These are phyloP conservation scores for Acanthopagrus latus DNA, from an alignment of 2,797 vertebrate species.

Conservation along the genomic window DNA sequence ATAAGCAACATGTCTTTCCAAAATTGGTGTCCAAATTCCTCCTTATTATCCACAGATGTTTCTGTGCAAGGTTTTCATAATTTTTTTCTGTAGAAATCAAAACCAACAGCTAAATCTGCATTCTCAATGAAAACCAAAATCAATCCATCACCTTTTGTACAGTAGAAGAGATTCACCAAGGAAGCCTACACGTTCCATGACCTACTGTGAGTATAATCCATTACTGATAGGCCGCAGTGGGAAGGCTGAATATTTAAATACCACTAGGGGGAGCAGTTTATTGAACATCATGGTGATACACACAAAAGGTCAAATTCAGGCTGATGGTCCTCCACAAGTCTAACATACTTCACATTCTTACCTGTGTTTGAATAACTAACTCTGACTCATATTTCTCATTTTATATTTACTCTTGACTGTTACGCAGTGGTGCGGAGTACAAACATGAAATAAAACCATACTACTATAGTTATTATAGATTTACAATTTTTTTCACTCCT, in stretches of 20 bases:
- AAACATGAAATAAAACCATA: too few species aligned
- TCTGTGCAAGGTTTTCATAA: too few species aligned
- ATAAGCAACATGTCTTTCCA: background rate
- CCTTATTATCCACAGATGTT: too few species aligned
- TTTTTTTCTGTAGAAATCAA: background rate
- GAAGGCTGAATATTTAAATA: constrained; percentile 6
- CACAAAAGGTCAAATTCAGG: background rate
- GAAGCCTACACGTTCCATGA: background rate
- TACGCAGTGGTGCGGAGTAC: too few species aligned
- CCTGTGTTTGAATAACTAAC: background rate
- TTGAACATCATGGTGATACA: constrained; percentile 7
- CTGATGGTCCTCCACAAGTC: background rate
- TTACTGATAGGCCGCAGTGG: background rate
- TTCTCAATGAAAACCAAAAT: background rate
- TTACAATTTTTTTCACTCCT: too few species aligned
- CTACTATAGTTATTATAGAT: too few species aligned
- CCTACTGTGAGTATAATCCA: background rate
- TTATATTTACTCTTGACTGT: too few species aligned
- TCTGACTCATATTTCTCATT: too few species aligned
- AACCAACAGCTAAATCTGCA: background rate
- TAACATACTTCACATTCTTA: background rate
- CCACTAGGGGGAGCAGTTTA: constrained; percentile 68
- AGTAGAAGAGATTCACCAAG: background rate
- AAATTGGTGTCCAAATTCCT: background rate
- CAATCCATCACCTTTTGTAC: background rate